These are phyloP conservation scores for Macrotrachela quadricornifera DNA, from an alignment of 1,140 invertebrate genomes.

Conservation along the genomic window DNA sequence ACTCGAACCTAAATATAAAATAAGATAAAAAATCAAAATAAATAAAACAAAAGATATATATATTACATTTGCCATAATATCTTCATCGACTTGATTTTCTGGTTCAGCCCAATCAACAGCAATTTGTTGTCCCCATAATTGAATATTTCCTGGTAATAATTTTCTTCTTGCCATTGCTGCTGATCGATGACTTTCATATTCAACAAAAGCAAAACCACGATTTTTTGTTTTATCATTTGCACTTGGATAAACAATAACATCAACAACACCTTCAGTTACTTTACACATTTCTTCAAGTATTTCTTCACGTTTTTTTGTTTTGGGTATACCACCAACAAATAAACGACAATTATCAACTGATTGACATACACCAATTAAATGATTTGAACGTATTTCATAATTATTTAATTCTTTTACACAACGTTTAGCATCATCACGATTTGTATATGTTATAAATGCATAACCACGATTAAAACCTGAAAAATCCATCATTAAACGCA, in stretches of 20 bases:
- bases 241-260: constrained; percentile 52
- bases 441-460: constrained; percentile 53
- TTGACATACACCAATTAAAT: constrained; percentile 48
- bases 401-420: constrained; percentile 43
- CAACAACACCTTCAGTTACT: constrained; percentile 43
- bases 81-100: constrained; percentile 49
- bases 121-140: constrained; percentile 47
- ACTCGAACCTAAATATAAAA: constrained; percentile 12
- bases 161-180: constrained; percentile 57
- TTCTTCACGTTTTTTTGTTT: constrained; percentile 44
- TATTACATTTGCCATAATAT: constrained; percentile 44
- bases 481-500: constrained; percentile 61
- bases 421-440: constrained; percentile 36
- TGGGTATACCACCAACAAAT: constrained; percentile 57
- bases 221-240: constrained; percentile 41
- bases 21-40: too few relatives aligned
- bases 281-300: constrained; percentile 45
- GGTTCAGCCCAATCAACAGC: constrained; percentile 69
- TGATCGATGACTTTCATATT: constrained; percentile 52
- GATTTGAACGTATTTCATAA: constrained; percentile 43
- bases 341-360: constrained; percentile 62
- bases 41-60: too few relatives aligned
- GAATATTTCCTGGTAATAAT: constrained; percentile 44
- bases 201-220: constrained; percentile 64
- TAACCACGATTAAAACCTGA: constrained; percentile 54